Conservation (phyloP, 2,113 vertebrate species). For the Hydrochoerus hydrochaeris region DNA sequence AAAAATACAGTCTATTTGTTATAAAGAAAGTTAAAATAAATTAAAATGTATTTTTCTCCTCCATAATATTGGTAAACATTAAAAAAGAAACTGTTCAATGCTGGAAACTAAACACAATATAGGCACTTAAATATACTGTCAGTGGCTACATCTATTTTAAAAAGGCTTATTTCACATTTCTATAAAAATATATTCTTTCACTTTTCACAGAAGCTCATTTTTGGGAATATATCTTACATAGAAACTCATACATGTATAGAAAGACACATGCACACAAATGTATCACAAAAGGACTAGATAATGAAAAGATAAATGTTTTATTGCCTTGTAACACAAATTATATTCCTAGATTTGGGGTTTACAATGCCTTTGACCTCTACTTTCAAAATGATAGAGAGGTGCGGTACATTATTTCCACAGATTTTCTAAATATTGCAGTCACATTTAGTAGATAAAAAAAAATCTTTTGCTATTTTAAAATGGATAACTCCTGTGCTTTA, state of each 20-base stretch:
- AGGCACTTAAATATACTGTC: neutral
- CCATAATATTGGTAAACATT: neutral
- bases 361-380: neutral
- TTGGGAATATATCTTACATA: neutral
- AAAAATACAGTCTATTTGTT: neutral
- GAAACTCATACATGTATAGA: neutral
- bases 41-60: neutral
- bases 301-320: neutral
- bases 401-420: neutral
- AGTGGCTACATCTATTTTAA: neutral
- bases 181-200: neutral
- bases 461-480: neutral
- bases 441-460: neutral
- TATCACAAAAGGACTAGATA: neutral
- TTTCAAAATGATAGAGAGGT: neutral
- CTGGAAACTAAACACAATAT: neutral
- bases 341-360: neutral
- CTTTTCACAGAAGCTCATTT: neutral
- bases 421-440: neutral
- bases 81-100: neutral
- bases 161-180: neutral
- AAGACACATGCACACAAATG: neutral
- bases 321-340: neutral
- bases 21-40: neutral
- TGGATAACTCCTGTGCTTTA: neutral